These are phyloP conservation scores for Drosophila setifemur DNA, from an alignment of 1,140 invertebrate species.

Conservation along the genomic window DNA sequence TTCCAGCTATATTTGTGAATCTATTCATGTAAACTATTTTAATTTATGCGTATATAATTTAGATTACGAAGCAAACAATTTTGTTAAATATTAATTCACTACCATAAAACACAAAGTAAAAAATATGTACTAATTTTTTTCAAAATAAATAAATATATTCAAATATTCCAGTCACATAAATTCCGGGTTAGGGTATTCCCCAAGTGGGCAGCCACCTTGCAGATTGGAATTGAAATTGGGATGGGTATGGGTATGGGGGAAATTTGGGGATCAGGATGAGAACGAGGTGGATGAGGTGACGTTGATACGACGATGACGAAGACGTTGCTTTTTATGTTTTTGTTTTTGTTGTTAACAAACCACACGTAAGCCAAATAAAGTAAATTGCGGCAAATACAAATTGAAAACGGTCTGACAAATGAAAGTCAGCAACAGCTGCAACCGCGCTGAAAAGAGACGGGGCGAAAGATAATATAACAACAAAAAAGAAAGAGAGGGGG, in stretches of 20 bases:
- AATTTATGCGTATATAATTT: no score
- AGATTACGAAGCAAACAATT: no score
- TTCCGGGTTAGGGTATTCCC: no score
- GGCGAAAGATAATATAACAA: constrained; percentile 6
- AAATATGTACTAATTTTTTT: no score
- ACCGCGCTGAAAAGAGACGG: background rate
- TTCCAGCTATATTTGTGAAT: no score
- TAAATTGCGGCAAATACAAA: constrained; percentile 50
- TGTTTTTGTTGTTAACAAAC: constrained; percentile 41
- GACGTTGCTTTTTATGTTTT: constrained; percentile 8
- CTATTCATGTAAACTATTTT: no score
- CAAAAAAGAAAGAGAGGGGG: background rate
- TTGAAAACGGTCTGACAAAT: constrained; percentile 52
- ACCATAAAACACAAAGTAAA: no score
- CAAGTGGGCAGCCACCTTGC: no score
- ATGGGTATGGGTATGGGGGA: no score
- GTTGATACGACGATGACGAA: constrained; percentile 11
- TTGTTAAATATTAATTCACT: no score
- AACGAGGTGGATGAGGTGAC: background rate
- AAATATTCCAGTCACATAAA: background rate
- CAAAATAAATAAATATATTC: background rate
- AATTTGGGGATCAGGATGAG: background rate
- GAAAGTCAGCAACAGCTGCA: constrained; percentile 44
- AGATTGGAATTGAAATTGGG: background rate
- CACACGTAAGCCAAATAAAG: constrained; percentile 44